Percentiles rank a stretch among this genome's conserved stretches.
These are phyloP conservation scores for Sympetrum striolatum DNA, from an alignment of 2,888 invertebrate species.

Conservation along the genomic window DNA sequence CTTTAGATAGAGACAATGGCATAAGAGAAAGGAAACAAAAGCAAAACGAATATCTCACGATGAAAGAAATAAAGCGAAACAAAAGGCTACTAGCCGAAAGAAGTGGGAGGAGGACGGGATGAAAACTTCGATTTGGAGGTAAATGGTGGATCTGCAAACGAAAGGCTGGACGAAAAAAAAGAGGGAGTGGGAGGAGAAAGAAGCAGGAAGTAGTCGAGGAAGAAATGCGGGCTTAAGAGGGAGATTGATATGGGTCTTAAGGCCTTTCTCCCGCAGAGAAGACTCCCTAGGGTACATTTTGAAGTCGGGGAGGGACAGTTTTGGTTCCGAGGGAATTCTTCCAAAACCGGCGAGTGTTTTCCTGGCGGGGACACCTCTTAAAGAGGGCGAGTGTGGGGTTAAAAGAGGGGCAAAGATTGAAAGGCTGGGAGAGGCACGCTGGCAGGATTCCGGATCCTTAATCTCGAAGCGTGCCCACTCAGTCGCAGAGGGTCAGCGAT, in stretches of 20 bases:
- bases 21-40: not conserved
- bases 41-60: not conserved
- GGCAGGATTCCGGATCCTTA: slow-evolving; percentile 48
- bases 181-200: not conserved
- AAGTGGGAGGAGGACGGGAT: not conserved
- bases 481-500: slow-evolving; percentile 19
- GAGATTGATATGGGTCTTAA: slow-evolving; percentile 39
- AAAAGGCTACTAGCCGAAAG: not conserved
- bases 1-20: not conserved
- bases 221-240: slow-evolving; percentile 40
- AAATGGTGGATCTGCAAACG: not conserved
- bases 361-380: slow-evolving; percentile 40
- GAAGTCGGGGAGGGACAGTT: slow-evolving; percentile 18
- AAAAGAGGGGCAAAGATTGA: slow-evolving; percentile 4
- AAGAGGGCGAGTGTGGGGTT: not conserved
- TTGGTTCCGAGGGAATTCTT: slow-evolving; percentile 40
- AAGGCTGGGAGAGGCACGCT: slow-evolving; percentile 46
- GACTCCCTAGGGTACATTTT: slow-evolving; percentile 25
- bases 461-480: slow-evolving; percentile 21
- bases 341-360: slow-evolving; percentile 32
- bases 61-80: not conserved
- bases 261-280: slow-evolving; percentile 38
- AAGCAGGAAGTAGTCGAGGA: not conserved
- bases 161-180: not conserved
- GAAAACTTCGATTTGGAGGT: not conserved